Evolutionary conservation across 2,113 vertebrate species (phyloP).

Genomic region (Cariama cristata): DNA sequence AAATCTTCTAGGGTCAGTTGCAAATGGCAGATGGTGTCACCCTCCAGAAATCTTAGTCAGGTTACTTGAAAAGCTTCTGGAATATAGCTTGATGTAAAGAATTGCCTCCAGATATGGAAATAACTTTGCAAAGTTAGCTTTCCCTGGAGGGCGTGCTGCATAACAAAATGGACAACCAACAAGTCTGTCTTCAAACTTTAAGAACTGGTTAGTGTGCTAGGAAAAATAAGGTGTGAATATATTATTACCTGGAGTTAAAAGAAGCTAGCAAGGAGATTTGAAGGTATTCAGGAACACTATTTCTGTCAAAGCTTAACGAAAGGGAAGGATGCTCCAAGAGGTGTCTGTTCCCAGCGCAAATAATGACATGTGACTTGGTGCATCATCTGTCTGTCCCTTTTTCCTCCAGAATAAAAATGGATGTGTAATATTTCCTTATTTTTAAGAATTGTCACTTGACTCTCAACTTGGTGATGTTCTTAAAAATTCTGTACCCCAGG

Average conservation of each 20-base stretch:
- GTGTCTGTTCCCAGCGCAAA: neutral
- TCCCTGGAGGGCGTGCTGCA: neutral
- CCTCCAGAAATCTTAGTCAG: neutral
- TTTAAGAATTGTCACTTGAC: neutral
- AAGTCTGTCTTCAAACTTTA: neutral
- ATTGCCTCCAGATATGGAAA: neutral
- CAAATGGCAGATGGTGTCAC: neutral
- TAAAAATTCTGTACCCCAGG: neutral
- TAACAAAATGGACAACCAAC: neutral
- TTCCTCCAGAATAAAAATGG: neutral
- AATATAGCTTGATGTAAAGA: neutral
- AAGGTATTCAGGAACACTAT: neutral
- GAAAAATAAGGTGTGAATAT: neutral
- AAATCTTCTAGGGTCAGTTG: neutral
- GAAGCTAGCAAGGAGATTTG: neutral
- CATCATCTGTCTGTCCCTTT: neutral
- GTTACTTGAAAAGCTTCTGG: neutral
- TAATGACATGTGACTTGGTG: neutral
- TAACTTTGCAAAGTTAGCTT: neutral
- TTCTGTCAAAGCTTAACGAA: neutral
- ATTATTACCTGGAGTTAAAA: neutral
- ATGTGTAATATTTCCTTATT: neutral
- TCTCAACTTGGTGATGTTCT: neutral
- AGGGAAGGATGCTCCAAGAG: neutral
- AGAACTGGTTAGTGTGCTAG: neutral